Percentiles rank a stretch among this genome's conserved stretches.
Conservation (phyloP, 2,113 vertebrate species). For the Sinosuthora webbiana region DNA sequence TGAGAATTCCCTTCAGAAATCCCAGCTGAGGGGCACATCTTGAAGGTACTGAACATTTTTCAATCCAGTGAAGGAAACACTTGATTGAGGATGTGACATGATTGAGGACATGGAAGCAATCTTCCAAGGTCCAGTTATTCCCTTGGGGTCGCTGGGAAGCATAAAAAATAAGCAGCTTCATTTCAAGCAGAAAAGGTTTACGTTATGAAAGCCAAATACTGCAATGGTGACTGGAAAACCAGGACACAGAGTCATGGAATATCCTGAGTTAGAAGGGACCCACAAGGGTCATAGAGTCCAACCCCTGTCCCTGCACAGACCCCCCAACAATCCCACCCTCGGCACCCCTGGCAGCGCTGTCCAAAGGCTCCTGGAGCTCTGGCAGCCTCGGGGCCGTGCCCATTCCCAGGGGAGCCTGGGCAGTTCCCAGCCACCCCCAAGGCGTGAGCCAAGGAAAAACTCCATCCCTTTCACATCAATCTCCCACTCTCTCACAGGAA, state of each 20-base stretch:
- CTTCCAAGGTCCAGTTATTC: neutral
- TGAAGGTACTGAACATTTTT: neutral
- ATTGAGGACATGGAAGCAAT: neutral
- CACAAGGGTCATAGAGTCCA: accelerated
- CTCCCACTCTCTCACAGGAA: neutral
- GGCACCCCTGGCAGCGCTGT: neutral
- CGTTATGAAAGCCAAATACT: neutral
- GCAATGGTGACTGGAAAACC: neutral
- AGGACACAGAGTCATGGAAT: neutral
- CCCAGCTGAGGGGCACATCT: neutral
- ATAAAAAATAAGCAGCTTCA: neutral
- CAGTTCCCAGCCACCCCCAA: neutral
- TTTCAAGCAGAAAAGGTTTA: neutral
- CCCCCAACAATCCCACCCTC: neutral
- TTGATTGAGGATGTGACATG: accelerated
- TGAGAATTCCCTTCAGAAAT: neutral
- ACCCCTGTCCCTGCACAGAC: accelerated
- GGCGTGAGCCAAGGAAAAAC: neutral
- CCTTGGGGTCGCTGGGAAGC: neutral
- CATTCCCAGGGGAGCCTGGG: neutral
- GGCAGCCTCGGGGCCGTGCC: neutral
- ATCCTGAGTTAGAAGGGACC: neutral
- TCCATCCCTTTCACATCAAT: neutral
- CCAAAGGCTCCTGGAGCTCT: neutral
- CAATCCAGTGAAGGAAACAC: neutral